phyloP scores from a whole-genome alignment of 1,140 invertebrate species.

The Drosophila albomicans region DNA sequence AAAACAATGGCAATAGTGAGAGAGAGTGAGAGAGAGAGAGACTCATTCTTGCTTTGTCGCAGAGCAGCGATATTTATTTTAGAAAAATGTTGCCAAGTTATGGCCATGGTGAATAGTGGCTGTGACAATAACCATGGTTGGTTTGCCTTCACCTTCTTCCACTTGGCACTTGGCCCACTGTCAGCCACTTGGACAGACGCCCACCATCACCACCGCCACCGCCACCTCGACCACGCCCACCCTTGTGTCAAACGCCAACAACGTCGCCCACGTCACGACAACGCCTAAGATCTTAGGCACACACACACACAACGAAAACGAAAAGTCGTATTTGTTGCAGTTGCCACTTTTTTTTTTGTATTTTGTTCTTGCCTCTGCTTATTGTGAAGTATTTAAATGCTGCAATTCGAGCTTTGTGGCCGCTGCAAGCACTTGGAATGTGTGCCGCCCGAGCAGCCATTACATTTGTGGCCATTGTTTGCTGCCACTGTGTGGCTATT shows the following conservation, averaged over 20 bases:
- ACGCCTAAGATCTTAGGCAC: constrained; percentile 26
- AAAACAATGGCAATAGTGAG: background rate
- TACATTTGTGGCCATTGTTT: constrained; percentile 73
- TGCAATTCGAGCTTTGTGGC: constrained; percentile 69
- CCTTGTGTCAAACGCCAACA: background rate
- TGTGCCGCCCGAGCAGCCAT: constrained; percentile 61
- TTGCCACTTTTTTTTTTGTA: background rate
- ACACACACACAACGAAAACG: background rate
- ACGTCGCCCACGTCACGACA: constrained; percentile 30
- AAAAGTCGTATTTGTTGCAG: constrained; percentile 17
- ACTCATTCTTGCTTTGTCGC: constrained; percentile 13
- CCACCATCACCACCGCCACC: background rate
- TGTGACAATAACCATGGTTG: constrained; percentile 40
- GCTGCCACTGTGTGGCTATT: constrained; percentile 68
- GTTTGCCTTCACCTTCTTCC: constrained; percentile 57
- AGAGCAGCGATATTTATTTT: constrained; percentile 8
- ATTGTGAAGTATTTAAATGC: constrained; percentile 78
- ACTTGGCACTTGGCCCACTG: constrained; percentile 45
- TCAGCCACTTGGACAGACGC: constrained; percentile 21
- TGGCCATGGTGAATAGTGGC: constrained; percentile 17
- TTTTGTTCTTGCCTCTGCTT: constrained; percentile 30
- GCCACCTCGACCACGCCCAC: constrained; percentile 26
- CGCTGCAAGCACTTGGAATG: constrained; percentile 51
- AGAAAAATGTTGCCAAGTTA: constrained; percentile 7
- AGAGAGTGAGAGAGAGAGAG: background rate